Base-by-base conservation (phyloP, 64 coral and sea anemone species). In the Anthopleura sola region DNA sequence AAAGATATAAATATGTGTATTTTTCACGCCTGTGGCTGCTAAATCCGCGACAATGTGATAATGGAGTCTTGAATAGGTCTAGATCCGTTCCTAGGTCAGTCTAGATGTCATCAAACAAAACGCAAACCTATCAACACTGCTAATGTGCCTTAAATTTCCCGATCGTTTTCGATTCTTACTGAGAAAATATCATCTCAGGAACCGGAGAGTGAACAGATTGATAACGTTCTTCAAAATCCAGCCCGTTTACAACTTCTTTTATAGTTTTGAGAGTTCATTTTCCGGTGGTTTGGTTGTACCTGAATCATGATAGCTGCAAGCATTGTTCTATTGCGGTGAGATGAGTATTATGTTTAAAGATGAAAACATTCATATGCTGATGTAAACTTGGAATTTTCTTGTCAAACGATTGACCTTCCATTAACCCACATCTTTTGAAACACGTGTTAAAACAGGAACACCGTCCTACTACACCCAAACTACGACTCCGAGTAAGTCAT, bases 1-100 rank as follows among this genome's bases (percentile, higher is more conserved):
- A n/a, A 79, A 79, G 19, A 48, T 46, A 48, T 79, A 13, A 79
- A 32, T 71, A 71, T 71, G 66, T 79, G 76, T 79, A 79, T 10
- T 38, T 79, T 48, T 48, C 76, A 46, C 31, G 37, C 3, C 44
- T 79, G 76, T 48, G 76, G 76, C 76, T 46, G 36, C 31, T 37
- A 79, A 79, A 79, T 48, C 76, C 37, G 18, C 44, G 36, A 44
- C 76, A 79, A 79, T 44, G 37, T 10, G 76, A 79, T 79, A 79
- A 79, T 79, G 18, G 36, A 38, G 29, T 79, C 12, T 6, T 79
- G 76, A 79, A 79, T 79, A 24, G 38, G 76, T 79, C 76, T 79
- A 38, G 36, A 79, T 79, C 37, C 38, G 76, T 23, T 79, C 29
- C 13, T 71, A 13, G 60, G 66, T 34, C 66, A 34, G 66, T 28